Evolutionary conservation across 2,113 vertebrate species (phyloP).

Genomic region (Gobio gobio): DNA sequence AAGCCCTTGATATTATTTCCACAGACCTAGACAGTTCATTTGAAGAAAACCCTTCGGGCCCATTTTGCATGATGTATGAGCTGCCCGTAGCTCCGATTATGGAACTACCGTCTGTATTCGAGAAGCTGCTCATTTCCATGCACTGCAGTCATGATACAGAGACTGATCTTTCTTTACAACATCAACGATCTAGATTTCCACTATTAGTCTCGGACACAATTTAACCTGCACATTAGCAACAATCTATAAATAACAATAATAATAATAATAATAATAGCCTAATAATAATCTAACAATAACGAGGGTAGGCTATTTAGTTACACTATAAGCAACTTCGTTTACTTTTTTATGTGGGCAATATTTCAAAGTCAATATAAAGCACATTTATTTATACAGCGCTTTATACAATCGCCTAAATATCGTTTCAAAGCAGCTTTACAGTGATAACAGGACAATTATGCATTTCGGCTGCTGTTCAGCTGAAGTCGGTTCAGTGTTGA

Average conservation of each 20-base stretch:
- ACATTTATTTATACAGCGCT: no score
- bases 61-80: conserved; percentile 87
- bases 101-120: conserved; percentile 77
- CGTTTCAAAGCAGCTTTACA: no score
- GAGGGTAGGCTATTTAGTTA: no score
- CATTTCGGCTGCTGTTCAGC: no score
- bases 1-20: conserved; percentile 97
- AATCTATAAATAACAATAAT: background rate
- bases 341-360: background rate
- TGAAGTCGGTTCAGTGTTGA: no score
- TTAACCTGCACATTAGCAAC: background rate
- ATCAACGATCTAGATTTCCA: conserved; percentile 6
- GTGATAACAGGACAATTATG: no score
- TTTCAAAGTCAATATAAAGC: no score
- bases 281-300: no score
- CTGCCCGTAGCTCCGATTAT: conserved; percentile 81
- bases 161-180: conserved; percentile 12
- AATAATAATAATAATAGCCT: background rate
- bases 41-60: conserved; percentile 82
- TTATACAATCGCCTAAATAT: no score
- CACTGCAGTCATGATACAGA: conserved; percentile 33
- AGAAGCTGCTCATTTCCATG: conserved; percentile 84
- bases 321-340: background rate
- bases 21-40: conserved; percentile 84
- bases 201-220: background rate